phyloP scores from a whole-genome alignment of 1,140 invertebrate species.

The Cepaea nemoralis region DNA sequence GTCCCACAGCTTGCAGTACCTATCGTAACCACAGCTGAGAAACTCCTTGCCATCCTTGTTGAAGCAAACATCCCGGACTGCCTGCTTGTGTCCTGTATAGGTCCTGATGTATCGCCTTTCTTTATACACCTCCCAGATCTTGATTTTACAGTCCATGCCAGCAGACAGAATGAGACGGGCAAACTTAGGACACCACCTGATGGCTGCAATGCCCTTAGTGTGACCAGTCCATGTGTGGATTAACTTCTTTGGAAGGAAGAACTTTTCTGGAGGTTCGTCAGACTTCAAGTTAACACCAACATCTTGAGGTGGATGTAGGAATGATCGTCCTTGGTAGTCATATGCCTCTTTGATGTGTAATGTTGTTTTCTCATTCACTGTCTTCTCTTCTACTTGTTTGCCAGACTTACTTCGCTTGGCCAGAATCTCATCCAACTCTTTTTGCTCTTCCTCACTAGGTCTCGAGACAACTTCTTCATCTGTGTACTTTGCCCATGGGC shows the following conservation, averaged over 20 bases:
- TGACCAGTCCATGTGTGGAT: slow-evolving; percentile 98
- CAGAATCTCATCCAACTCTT: slow-evolving; percentile 92
- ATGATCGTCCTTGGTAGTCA: slow-evolving; percentile 97
- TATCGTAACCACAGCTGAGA: slow-evolving; percentile 86
- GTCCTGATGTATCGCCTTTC: slow-evolving; percentile 93
- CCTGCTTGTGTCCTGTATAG: slow-evolving; percentile 96
- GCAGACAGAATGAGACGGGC: slow-evolving; percentile 95
- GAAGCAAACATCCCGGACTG: slow-evolving; percentile 95
- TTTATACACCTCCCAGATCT: slow-evolving; percentile 99
- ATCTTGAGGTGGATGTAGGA: slow-evolving; percentile 93
- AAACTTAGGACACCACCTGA: slow-evolving; percentile 94
- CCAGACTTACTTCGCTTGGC: slow-evolving; percentile 80
- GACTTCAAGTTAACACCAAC: slow-evolving; percentile 94
- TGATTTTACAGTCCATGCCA: slow-evolving; percentile 97
- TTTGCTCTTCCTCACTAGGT: slow-evolving; percentile 91
- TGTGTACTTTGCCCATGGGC: slow-evolving; percentile 95
- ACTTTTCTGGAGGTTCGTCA: slow-evolving; percentile 92
- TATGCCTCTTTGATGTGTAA: slow-evolving; percentile 94
- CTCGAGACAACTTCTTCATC: slow-evolving; percentile 90
- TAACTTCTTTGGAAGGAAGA: slow-evolving; percentile 96
- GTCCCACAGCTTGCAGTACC: slow-evolving; percentile 98
- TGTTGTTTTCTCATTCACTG: slow-evolving; percentile 88
- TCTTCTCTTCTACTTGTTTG: slow-evolving; percentile 83
- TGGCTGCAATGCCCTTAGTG: slow-evolving; percentile 95
- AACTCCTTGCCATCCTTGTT: slow-evolving; percentile 95